These are phyloP conservation scores for Frieseomelitta varia DNA, from an alignment of 1,140 invertebrate genomes.

Conservation along the genomic window DNA sequence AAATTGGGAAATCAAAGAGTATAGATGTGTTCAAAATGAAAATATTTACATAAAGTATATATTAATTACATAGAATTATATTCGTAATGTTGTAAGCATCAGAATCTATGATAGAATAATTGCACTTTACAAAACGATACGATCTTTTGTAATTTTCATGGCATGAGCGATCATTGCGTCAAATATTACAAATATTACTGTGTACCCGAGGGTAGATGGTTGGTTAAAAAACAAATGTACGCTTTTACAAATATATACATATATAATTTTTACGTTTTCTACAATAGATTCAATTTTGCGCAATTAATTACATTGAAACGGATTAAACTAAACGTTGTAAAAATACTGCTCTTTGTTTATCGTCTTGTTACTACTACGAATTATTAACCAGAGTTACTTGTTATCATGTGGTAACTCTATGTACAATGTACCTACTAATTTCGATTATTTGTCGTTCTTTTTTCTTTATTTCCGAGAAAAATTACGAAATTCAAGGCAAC, in stretches of 20 bases:
- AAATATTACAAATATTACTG: background rate
- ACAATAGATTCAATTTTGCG: background rate
- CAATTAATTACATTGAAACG: background rate
- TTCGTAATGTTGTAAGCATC: background rate
- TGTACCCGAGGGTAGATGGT: background rate
- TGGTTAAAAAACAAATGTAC: background rate
- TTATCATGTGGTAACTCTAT: background rate
- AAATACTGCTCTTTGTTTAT: background rate
- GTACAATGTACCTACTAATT: background rate
- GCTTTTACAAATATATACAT: constrained; percentile 26
- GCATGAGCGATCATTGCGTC: background rate
- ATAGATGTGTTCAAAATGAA: background rate
- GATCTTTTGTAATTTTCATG: background rate
- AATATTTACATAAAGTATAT: background rate
- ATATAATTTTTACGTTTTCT: background rate
- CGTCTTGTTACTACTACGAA: background rate
- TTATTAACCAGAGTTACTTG: background rate
- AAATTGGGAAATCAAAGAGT: background rate
- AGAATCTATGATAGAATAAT: background rate
- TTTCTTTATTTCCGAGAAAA: background rate
- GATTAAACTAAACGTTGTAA: background rate
- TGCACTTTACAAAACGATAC: background rate
- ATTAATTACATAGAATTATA: background rate
- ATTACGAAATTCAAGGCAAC: constrained; percentile 78
- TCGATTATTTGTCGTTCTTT: background rate